These are phyloP conservation scores for Acestrorhynchus altus DNA, from an alignment of 2,797 vertebrate species.

Conservation along the genomic window DNA sequence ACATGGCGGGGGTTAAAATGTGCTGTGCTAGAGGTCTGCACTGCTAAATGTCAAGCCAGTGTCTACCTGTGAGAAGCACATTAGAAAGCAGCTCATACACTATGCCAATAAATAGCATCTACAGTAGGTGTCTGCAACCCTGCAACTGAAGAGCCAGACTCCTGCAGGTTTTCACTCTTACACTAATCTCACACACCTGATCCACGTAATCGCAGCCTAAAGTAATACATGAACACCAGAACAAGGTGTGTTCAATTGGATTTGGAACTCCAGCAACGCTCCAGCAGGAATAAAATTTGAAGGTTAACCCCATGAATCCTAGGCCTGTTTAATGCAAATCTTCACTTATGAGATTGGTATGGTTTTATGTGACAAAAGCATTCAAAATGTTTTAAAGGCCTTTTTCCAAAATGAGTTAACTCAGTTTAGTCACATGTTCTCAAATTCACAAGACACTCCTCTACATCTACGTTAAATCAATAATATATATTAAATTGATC, in stretches of 20 bases:
- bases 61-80: slow-evolving; percentile 7
- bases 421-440: too few species aligned
- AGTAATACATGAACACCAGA: background rate
- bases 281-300: background rate
- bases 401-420: too few species aligned
- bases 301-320: background rate
- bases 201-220: slow-evolving; percentile 7
- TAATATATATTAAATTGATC: too few species aligned
- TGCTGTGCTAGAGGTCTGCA: background rate
- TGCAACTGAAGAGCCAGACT: slow-evolving; percentile 1
- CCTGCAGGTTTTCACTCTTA: slow-evolving; percentile 3
- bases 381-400: too few species aligned
- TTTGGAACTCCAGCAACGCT: slow-evolving; percentile 7
- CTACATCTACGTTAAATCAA: too few species aligned
- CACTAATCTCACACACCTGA: slow-evolving; percentile 11
- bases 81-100: slow-evolving; percentile 15
- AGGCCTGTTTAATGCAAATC: background rate
- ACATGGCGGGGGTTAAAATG: slow-evolving; percentile 8
- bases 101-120: background rate
- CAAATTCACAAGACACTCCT: too few species aligned
- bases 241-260: slow-evolving; percentile 10
- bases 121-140: slow-evolving; percentile 8
- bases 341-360: background rate
- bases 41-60: slow-evolving; percentile 12
- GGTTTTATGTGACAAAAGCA: background rate